Base-by-base conservation (phyloP, 92 coral and sea anemone species). In the Siderastrea siderea region DNA sequence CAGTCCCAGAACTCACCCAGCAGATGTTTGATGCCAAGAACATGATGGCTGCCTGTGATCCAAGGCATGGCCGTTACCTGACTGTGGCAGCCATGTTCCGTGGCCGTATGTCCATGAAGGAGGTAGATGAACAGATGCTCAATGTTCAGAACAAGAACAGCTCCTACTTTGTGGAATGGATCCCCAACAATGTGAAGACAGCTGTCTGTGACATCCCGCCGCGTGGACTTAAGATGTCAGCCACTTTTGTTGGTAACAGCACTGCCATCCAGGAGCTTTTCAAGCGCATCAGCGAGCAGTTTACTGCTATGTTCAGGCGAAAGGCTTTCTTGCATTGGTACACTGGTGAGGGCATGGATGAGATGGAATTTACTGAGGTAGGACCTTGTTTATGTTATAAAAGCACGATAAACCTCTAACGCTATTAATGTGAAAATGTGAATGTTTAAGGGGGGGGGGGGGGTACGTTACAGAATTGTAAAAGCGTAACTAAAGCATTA, bases 261-360 rank as follows among this genome's bases (percentile, higher is more conserved):
- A 96, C 99, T 46, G 97, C 97, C 86, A 96, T 96, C 93, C 99
- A 96, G 78, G 99, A 96, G 79, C 90, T 96, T 51, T 96, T 96
- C 93, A 96, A 96, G 91, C 95, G 99, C 78, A 94, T 96, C 90
- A 93, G 99, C 48, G 99, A 96, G 82, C 99, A 96, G 88, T 96
- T 96, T 79, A 92, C 99, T 47, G 98, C 98, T 88, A 96, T 96
- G 98, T 96, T 94, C 92, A 94, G 97, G 91, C 82, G 98, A 17
- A 96, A 96, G 90, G 99, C 99, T 82, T 96, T 96, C 97, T 88
- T 96, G 84, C 99, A 96, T 94, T 96, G 98, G 99, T 96, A 96
- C 92, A 96, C 99, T 92, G 99, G 99, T 44, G 99, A 96, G 94
- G 99, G 99, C 68, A 96, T 96, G 99, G 99, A 96, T 52, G 99